Conservation (phyloP, 2,888 invertebrate genomes). For the Rhagophthalmus giganteus region DNA sequence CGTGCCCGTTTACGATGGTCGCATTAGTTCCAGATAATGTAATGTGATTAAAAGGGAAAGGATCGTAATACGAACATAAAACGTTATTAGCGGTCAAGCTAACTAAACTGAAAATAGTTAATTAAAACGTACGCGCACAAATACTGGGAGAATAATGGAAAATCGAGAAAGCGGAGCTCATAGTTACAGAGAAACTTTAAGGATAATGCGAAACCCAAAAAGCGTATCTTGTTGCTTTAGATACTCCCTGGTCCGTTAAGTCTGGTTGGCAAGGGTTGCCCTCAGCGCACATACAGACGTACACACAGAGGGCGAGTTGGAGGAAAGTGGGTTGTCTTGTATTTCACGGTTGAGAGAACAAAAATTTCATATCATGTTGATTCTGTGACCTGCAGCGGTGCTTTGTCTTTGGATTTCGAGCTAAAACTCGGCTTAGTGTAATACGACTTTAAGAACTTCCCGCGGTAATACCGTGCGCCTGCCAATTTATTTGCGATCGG, state of each 20-base stretch:
- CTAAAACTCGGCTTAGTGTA: conserved; percentile 19
- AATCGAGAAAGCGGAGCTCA: too few species aligned
- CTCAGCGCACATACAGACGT: conserved; percentile 8
- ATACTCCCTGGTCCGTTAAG: conserved; percentile 24
- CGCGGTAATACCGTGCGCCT: too few species aligned
- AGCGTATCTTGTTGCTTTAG: conserved; percentile 6
- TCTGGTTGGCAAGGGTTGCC: conserved; percentile 10
- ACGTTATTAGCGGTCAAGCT: background rate
- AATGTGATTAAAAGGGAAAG: too few species aligned
- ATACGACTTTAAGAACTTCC: too few species aligned
- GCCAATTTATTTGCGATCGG: too few species aligned
- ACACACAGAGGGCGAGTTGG: conserved; percentile 17
- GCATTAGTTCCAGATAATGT: too few species aligned
- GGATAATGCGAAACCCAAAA: background rate
- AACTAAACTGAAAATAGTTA: background rate
- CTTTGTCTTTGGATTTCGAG: conserved; percentile 40
- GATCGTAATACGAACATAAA: too few species aligned
- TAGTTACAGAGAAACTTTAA: too few species aligned
- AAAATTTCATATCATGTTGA: conserved; percentile 54
- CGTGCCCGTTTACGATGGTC: too few species aligned
- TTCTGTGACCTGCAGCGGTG: conserved; percentile 44
- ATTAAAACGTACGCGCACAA: too few species aligned
- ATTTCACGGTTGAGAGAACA: conserved; percentile 48
- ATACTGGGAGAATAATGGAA: too few species aligned
- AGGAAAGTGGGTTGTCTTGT: conserved; percentile 40